Conservation (phyloP, 64 coral and sea anemone genomes). For the Exaiptasia diaphana region DNA sequence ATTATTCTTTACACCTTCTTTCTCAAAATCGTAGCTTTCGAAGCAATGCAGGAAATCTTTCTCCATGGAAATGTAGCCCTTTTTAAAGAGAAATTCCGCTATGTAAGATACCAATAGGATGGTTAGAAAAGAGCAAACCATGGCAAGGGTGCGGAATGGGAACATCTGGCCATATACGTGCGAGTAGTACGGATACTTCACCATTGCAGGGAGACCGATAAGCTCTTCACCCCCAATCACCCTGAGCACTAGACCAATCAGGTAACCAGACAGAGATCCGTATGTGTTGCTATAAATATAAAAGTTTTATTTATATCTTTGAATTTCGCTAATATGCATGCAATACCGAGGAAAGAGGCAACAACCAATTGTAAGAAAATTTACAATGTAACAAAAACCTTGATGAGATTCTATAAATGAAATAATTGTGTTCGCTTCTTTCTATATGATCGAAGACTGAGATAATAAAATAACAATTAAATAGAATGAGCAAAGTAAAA, state of each 20-base stretch:
- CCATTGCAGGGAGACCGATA: slow-evolving; percentile 48
- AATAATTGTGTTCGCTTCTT: too few relatives aligned
- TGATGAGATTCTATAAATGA: too few relatives aligned
- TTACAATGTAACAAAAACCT: too few relatives aligned
- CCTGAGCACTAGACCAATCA: slow-evolving; percentile 72
- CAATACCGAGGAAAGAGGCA: too few relatives aligned
- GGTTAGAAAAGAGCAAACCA: slow-evolving; percentile 36
- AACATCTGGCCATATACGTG: slow-evolving; percentile 66
- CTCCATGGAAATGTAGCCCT: slow-evolving; percentile 13
- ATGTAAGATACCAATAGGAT: slow-evolving; percentile 50
- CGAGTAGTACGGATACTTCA: slow-evolving; percentile 79
- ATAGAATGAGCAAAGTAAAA: too few relatives aligned
- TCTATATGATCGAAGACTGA: too few relatives aligned
- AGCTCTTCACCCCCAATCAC: slow-evolving; percentile 62
- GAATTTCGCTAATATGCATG: too few relatives aligned
- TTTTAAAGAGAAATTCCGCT: slow-evolving; percentile 61
- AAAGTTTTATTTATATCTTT: too few relatives aligned
- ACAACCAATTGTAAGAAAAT: too few relatives aligned
- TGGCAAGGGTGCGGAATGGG: slow-evolving; percentile 66
- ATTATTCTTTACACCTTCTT: background rate
- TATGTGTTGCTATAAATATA: too few relatives aligned
- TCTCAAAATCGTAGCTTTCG: slow-evolving; percentile 20
- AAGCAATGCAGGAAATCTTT: slow-evolving; percentile 67
- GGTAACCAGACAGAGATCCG: slow-evolving; percentile 69
- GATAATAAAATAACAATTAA: too few relatives aligned